These are phyloP conservation scores for Semaprochilodus insignis DNA, from an alignment of 2,797 vertebrate species.

Conservation along the genomic window DNA sequence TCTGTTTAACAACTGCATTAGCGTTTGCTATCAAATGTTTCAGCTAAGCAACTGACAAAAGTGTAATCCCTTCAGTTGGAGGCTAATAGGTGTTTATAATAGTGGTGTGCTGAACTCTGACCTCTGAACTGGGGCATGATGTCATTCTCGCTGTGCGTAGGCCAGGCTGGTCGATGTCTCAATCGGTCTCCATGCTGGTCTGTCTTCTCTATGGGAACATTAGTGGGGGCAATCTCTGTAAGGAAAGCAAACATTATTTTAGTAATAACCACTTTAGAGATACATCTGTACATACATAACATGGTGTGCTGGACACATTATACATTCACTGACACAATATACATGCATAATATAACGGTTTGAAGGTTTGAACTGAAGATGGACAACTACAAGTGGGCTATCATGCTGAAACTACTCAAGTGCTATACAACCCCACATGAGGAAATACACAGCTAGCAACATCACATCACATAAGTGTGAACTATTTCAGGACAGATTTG, in stretches of 20 bases:
- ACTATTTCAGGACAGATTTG: too few species aligned
- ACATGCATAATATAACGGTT: too few species aligned
- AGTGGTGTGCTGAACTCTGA: constrained; percentile 54
- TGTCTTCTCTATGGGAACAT: constrained; percentile 91
- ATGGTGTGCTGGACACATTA: neutral
- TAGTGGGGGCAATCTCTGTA: constrained; percentile 82
- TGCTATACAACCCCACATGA: too few species aligned
- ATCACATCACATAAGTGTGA: too few species aligned
- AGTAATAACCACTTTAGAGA: neutral
- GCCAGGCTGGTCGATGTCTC: constrained; percentile 79
- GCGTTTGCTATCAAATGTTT: neutral
- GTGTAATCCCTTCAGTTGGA: neutral
- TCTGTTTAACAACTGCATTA: neutral
- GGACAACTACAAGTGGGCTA: too few species aligned
- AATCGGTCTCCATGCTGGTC: constrained; percentile 79
- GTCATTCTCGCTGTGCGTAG: constrained; percentile 86
- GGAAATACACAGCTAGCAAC: too few species aligned
- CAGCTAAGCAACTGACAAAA: neutral
- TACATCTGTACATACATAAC: too few species aligned
- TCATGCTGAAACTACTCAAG: too few species aligned
- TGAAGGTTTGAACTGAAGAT: too few species aligned
- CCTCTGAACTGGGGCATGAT: constrained; percentile 86
- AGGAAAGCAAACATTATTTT: constrained; percentile 8
- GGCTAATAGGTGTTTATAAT: neutral
- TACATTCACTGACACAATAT: too few species aligned